Conservation (phyloP, 2,888 invertebrate species). For the Subacronicta megacephala region DNA sequence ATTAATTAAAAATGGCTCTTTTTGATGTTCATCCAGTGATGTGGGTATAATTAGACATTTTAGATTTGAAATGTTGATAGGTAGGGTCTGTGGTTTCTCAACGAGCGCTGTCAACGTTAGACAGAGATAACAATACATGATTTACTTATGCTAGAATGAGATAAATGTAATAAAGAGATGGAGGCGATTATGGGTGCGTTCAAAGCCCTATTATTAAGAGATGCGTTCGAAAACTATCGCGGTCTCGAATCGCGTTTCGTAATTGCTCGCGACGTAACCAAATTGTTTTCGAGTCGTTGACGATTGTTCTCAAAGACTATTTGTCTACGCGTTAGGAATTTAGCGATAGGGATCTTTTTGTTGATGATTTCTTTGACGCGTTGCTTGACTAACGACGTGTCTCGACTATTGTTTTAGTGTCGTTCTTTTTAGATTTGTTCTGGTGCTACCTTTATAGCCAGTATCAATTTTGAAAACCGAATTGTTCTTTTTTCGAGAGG, state of each 20-base stretch:
- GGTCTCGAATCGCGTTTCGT: conserved; percentile 80
- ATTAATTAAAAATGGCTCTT: conserved; percentile 88
- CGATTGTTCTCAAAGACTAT: conserved; percentile 87
- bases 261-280: conserved; percentile 85
- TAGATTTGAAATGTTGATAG: conserved; percentile 85
- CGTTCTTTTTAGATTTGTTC: conserved; percentile 28
- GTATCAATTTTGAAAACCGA: conserved; percentile 36
- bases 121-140: conserved; percentile 63
- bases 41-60: conserved; percentile 89
- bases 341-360: conserved; percentile 77
- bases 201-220: conserved; percentile 83
- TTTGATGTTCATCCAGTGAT: conserved; percentile 84
- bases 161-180: conserved; percentile 70
- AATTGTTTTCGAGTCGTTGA: conserved; percentile 87
- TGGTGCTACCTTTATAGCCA: conserved; percentile 18
- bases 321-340: conserved; percentile 83
- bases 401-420: conserved; percentile 44
- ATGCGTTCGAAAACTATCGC: conserved; percentile 83
- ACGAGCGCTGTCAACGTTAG: conserved; percentile 80
- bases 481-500: conserved; percentile 23
- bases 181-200: conserved; percentile 77
- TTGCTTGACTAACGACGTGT: conserved; percentile 60
- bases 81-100: conserved; percentile 75
- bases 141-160: conserved; percentile 63
- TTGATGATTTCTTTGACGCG: conserved; percentile 78